phyloP scores from a whole-genome alignment of 23 tunicate species.

The Ascidia mentula region DNA sequence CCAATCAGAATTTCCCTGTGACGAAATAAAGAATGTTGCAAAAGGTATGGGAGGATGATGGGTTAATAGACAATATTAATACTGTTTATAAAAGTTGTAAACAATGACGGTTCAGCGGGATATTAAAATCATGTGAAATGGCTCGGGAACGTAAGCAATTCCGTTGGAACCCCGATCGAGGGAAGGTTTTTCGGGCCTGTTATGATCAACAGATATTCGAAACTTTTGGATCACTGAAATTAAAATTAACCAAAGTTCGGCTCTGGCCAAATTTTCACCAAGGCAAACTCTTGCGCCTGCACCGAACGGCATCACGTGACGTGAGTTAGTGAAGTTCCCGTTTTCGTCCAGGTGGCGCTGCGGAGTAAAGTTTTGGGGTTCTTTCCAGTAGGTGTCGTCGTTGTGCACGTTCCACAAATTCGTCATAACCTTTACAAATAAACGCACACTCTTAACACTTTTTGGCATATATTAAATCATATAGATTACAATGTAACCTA shows the following conservation, averaged over 20 bases:
- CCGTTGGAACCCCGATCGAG: constrained; percentile 4
- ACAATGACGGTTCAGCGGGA: background rate
- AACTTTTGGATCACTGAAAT: background rate
- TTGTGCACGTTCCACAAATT: constrained; percentile 11
- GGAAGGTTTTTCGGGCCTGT: background rate
- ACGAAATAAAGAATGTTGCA: too few relatives aligned
- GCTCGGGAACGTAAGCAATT: background rate
- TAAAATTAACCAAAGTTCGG: background rate
- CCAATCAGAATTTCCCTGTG: too few relatives aligned
- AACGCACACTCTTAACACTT: too few relatives aligned
- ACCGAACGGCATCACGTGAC: constrained; percentile 9
- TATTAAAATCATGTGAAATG: background rate
- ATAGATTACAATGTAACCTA: too few relatives aligned
- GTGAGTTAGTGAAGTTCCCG: constrained; percentile 8
- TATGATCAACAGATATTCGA: background rate
- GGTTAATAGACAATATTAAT: too few relatives aligned
- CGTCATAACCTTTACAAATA: constrained; percentile 4
- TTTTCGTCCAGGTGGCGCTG: constrained; percentile 20
- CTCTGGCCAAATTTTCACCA: constrained; percentile 17
- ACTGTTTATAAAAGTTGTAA: too few relatives aligned
- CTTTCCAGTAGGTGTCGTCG: constrained; percentile 6
- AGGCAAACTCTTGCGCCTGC: constrained; percentile 13
- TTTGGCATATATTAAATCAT: too few relatives aligned
- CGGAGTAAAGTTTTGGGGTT: background rate
- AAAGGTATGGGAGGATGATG: too few relatives aligned